phyloP scores from a whole-genome alignment of 2,888 invertebrate species.

The Cistogaster globosa region DNA sequence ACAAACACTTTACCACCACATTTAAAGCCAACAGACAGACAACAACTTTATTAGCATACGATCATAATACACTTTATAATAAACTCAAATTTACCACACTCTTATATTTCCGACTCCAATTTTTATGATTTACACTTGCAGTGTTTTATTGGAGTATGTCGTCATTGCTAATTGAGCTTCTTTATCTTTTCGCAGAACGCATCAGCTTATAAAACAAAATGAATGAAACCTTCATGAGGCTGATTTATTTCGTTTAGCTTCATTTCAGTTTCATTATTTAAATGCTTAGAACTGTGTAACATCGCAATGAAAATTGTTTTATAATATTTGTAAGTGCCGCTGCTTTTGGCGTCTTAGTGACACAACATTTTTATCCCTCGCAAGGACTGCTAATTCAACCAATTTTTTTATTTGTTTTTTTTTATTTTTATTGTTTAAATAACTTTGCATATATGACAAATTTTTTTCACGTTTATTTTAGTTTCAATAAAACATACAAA shows the following conservation, averaged over 20 bases:
- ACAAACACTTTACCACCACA: background rate
- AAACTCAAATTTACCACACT: conserved; percentile 26
- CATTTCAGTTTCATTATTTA: too few relatives aligned
- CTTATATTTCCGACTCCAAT: background rate
- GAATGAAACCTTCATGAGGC: too few relatives aligned
- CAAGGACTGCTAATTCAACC: conserved; percentile 52
- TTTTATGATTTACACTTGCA: background rate
- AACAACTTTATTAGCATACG: conserved; percentile 82
- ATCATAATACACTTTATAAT: conserved; percentile 75
- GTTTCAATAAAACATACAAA: background rate
- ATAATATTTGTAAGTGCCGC: background rate
- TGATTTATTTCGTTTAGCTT: too few relatives aligned
- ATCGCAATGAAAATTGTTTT: conserved; percentile 11
- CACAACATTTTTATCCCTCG: background rate
- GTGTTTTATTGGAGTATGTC: conserved; percentile 4
- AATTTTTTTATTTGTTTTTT: conserved; percentile 31
- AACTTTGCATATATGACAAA: conserved; percentile 49
- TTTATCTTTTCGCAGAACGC: conserved; percentile 6
- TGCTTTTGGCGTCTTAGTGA: background rate
- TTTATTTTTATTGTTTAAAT: conserved; percentile 30
- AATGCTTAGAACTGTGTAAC: too few relatives aligned
- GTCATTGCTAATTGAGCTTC: conserved; percentile 50
- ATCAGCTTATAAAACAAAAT: background rate
- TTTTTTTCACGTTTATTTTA: conserved; percentile 49
- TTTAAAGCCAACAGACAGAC: conserved; percentile 27